phyloP scores from a whole-genome alignment of 1,140 invertebrate genomes.

The Megalonaias nervosa region DNA sequence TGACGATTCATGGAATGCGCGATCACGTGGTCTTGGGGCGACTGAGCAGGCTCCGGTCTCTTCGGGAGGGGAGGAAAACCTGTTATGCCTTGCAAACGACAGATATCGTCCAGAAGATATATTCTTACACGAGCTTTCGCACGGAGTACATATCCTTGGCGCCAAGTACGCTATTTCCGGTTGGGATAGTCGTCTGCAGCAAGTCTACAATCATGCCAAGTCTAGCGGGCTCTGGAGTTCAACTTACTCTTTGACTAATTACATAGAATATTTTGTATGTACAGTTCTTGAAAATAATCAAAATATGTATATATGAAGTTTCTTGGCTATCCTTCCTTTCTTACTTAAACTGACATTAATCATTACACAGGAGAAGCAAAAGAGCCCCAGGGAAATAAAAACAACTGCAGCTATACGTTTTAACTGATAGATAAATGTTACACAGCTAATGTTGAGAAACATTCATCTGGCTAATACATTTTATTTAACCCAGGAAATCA shows the following conservation, averaged over 20 bases:
- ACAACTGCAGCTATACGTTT: too few species aligned
- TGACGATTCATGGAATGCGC: constrained; percentile 29
- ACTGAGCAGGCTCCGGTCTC: constrained; percentile 40
- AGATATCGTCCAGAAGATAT: constrained; percentile 43
- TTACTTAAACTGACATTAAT: too few species aligned
- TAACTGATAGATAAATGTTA: too few species aligned
- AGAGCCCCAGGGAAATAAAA: too few species aligned
- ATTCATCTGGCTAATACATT: too few species aligned
- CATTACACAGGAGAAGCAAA: too few species aligned
- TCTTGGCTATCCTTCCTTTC: too few species aligned
- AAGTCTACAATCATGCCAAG: constrained; percentile 40
- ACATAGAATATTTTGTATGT: constrained; percentile 58
- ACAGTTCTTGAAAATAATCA: too few species aligned
- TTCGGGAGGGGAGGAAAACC: constrained; percentile 50
- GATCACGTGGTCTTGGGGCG: constrained; percentile 47
- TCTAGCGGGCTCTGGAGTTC: constrained; percentile 49
- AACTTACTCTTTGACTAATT: constrained; percentile 47
- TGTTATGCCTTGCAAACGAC: constrained; percentile 46
- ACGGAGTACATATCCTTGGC: constrained; percentile 45
- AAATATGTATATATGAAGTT: too few species aligned
- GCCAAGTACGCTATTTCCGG: constrained; percentile 38
- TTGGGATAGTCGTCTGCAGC: constrained; percentile 34
- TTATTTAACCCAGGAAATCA: too few species aligned
- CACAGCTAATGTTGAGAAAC: too few species aligned
- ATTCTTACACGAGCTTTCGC: constrained; percentile 43